Percentiles rank a stretch among this genome's conserved stretches.
Conservation (phyloP, 1,140 invertebrate species). For the Caenorhabditis tropicalis region DNA sequence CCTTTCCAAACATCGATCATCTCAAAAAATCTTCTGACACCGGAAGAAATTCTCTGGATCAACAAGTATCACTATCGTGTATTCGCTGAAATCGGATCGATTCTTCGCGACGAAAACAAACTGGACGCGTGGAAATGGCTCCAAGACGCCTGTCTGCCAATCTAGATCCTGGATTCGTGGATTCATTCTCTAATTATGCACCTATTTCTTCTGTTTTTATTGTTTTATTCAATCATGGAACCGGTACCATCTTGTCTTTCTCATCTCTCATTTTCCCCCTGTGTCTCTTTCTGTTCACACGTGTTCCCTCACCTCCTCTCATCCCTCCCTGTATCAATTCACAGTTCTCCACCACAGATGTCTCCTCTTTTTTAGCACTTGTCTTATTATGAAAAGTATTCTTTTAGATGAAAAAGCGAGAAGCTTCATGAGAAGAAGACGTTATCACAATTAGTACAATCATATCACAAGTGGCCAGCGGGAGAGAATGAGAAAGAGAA, state of each 20-base stretch:
- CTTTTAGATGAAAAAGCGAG: neutral
- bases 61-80: neutral
- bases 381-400: too few relatives aligned
- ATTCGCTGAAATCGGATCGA: neutral
- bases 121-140: neutral
- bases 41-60: conserved; percentile 8
- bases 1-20: neutral
- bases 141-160: neutral
- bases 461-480: conserved; percentile 29
- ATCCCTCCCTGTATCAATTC: too few relatives aligned
- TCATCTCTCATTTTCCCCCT: neutral
- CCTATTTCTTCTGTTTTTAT: neutral
- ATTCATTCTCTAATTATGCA: neutral
- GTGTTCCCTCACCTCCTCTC: too few relatives aligned
- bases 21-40: neutral
- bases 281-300: neutral
- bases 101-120: neutral
- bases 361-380: neutral
- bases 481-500: neutral
- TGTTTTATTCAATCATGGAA: neutral
- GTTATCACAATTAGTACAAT: conserved; percentile 13
- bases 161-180: neutral
- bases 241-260: neutral
- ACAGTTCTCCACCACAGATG: too few relatives aligned
- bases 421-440: neutral